These are phyloP conservation scores for Oxygymnocypris stewartii DNA, from an alignment of 2,113 vertebrate genomes.

Conservation along the genomic window DNA sequence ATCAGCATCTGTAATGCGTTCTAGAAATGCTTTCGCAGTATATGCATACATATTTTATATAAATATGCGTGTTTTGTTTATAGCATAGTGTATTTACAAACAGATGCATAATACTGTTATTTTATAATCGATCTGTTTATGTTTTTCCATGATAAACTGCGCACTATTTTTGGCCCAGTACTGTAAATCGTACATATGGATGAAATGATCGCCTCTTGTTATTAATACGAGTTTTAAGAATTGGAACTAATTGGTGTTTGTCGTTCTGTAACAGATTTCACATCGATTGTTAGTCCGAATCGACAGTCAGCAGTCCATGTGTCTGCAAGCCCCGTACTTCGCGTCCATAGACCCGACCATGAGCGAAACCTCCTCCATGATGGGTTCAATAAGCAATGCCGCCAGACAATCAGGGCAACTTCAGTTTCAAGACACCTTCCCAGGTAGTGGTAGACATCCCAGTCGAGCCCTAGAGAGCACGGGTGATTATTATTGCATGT, in stretches of 20 bases:
- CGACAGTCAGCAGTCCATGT: conserved; percentile 89
- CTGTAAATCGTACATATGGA: conserved; percentile 65
- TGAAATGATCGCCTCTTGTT: conserved; percentile 83
- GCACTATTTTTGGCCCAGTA: conserved; percentile 47
- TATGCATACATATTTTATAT: not conserved
- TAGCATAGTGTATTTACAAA: not conserved
- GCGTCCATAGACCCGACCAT: conserved; percentile 91
- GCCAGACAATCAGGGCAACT: conserved; percentile 93
- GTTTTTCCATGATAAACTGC: not conserved
- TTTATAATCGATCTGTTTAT: not conserved
- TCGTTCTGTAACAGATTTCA: conserved; percentile 88
- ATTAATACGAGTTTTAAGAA: not conserved
- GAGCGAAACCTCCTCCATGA: conserved; percentile 88
- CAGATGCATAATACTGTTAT: not conserved
- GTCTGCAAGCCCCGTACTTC: conserved; percentile 92
- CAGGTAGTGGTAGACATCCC: conserved; percentile 81
- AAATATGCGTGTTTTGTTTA: not conserved
- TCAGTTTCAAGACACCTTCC: conserved; percentile 99
- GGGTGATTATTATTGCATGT: not conserved
- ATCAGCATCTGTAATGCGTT: not conserved
- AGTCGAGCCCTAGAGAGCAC: not conserved
- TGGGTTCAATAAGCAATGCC: conserved; percentile 88
- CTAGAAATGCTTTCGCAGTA: not conserved
- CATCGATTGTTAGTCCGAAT: conserved; percentile 88
- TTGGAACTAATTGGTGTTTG: conserved; percentile 54